Base-by-base conservation (phyloP, 2,797 vertebrate genomes). In the Cottoperca gobio region DNA sequence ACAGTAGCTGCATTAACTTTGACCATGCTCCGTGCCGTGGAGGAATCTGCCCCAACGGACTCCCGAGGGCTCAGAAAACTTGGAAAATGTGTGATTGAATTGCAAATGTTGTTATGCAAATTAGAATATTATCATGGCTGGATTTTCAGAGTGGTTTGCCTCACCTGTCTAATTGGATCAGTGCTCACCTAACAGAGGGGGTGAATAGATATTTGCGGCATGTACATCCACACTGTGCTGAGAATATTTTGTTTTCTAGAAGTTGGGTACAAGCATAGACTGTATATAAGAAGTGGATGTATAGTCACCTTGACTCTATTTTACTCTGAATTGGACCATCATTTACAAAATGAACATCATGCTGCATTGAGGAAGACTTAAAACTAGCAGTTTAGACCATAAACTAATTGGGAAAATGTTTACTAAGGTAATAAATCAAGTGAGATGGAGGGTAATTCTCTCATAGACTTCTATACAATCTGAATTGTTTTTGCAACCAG, bases 131-230 rank as follows among this genome's bases (percentile, higher is more conserved):
- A 76, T 70, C 59, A 69, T 61, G n/a, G 28, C 2, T 3, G 59
- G 23, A 33, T 69, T 65, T 75, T 70, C 35, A 54, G 62, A 24
- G 33, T 12, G 13, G 21, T 65, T 70, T 66, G 50, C 21, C 62
- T 84, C 50, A 82, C 75, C 75, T 82, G 68, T 71, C 23, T 77
- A 59, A 59, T 75, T 68, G 65, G 33, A 78, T 82, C 39, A n/a
- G 59, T 2, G 60, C 33, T 67, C 58, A 57, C 59, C 43, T 37
- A 65, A 53, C 17, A 14, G 63, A 33, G 33, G 26, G 49, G 31
- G 10, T 39, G 42, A 57, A 46, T 49, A 23, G 37, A 35, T 40
- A 40, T 53, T 33, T 45, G 23, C 28, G 50, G 19, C 28, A 68
- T 45, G n/a, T 60, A 31, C 21, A 31, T 12, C 58, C 2, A 26